A percentile compares a stretch with the other conserved stretches of the same genome.
phyloP scores from a whole-genome alignment of 1,140 invertebrate species.

The Musca domestica region DNA sequence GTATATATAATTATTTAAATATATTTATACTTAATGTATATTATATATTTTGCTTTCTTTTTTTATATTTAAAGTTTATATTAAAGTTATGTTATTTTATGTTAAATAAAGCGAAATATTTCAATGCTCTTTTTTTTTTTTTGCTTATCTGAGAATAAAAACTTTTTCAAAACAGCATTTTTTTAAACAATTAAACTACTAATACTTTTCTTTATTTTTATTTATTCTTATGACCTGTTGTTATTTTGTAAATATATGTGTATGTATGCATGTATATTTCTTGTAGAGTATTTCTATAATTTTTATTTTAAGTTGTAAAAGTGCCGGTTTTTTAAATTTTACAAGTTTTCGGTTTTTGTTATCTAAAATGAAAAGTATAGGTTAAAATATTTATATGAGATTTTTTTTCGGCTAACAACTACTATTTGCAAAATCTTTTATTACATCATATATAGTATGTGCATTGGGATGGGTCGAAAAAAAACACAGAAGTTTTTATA shows the following conservation, averaged over 20 bases:
- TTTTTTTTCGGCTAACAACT: not conserved
- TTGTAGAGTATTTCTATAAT: not conserved
- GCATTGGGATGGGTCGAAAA: no score
- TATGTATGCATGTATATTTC: no score
- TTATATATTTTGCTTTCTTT: not conserved
- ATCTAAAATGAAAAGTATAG: no score
- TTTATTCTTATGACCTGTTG: slow-evolving; percentile 31
- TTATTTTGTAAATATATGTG: slow-evolving; percentile 13
- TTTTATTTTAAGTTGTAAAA: not conserved
- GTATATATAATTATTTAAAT: not conserved
- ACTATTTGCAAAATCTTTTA: slow-evolving; percentile 1
- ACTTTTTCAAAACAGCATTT: slow-evolving; percentile 3
- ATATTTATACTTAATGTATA: slow-evolving; percentile 12
- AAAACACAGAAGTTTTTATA: no score
- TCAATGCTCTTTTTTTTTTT: slow-evolving; percentile 15
- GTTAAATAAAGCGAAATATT: slow-evolving; percentile 21
- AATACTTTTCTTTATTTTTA: slow-evolving; percentile 7
- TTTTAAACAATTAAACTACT: slow-evolving; percentile 20
- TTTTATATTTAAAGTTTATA: not conserved
- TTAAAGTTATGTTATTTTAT: not conserved
- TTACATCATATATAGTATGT: not conserved
- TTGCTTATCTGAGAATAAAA: slow-evolving; percentile 14
- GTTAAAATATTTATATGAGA: not conserved
- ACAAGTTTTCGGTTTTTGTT: not conserved
- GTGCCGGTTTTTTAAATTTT: slow-evolving; percentile 16